phyloP scores from a whole-genome alignment of 2,113 vertebrate genomes.

The Lepus americanus region DNA sequence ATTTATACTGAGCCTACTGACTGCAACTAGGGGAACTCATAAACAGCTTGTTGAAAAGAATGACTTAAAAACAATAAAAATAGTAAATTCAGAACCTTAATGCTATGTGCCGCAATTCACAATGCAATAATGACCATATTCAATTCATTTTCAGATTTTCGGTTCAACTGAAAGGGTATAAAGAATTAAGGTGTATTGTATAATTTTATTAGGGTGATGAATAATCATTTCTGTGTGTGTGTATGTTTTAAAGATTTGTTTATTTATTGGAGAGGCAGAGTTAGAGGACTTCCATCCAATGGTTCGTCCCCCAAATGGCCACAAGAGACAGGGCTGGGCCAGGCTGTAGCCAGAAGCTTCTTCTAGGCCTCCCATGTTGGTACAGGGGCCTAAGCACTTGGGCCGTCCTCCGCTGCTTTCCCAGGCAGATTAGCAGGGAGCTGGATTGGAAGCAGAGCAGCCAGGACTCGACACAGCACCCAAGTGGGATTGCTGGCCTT shows the following conservation, averaged over 20 bases:
- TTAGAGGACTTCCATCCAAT: too few species aligned
- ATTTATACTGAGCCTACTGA: conserved; percentile 37
- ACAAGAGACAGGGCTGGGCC: too few species aligned
- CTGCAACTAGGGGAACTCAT: background rate
- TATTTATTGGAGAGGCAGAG: background rate
- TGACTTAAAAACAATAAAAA: conserved; percentile 37
- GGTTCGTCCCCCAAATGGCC: too few species aligned
- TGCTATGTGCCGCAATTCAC: background rate
- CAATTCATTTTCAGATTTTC: background rate
- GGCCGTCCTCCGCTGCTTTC: too few species aligned
- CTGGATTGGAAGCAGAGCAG: too few species aligned
- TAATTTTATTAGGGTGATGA: conserved; percentile 27
- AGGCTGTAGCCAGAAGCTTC: too few species aligned
- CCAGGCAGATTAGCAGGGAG: too few species aligned
- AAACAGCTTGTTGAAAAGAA: conserved; percentile 61
- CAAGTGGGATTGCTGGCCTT: too few species aligned
- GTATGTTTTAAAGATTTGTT: background rate
- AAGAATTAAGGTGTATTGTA: background rate
- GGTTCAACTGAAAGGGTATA: background rate
- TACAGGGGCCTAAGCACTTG: too few species aligned
- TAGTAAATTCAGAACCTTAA: background rate
- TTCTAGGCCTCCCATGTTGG: too few species aligned
- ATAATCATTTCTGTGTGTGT: background rate
- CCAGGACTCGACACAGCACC: too few species aligned
- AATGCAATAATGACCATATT: background rate